These are phyloP conservation scores for Halocynthia roretzi DNA, from an alignment of 23 tunicate species.

Conservation along the genomic window DNA sequence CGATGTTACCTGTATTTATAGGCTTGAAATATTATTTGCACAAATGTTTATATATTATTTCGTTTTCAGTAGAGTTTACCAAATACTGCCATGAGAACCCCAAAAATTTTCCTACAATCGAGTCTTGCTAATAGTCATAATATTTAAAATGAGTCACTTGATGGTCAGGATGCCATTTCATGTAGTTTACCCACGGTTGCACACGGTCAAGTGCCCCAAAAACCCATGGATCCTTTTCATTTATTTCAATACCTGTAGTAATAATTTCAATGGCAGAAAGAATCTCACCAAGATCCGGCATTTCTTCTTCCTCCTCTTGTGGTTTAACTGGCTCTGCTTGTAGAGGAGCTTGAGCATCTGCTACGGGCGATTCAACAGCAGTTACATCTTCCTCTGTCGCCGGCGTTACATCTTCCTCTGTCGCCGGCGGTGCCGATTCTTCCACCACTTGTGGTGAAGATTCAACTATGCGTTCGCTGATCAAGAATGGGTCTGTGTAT, in stretches of 20 bases:
- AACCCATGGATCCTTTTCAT: neutral
- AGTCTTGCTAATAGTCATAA: too few species aligned
- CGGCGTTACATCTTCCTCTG: neutral
- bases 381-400: neutral
- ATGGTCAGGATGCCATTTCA: too few species aligned
- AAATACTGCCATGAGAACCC: too few species aligned
- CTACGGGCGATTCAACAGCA: constrained; percentile 8
- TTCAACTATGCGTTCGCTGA: constrained; percentile 51
- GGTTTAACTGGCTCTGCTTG: constrained; percentile 2
- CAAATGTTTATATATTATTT: too few species aligned
- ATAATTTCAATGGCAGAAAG: neutral
- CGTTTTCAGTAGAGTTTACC: too few species aligned
- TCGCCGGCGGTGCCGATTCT: neutral
- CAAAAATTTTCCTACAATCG: too few species aligned
- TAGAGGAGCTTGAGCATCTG: neutral
- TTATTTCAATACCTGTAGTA: neutral
- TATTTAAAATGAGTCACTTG: too few species aligned
- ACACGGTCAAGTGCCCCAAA: too few species aligned
- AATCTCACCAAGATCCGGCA: constrained; percentile 46
- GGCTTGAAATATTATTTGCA: too few species aligned
- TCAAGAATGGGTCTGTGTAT: constrained; percentile 25
- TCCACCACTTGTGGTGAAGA: neutral
- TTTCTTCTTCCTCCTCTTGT: constrained; percentile 47
- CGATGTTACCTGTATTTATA: too few species aligned
- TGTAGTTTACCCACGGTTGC: too few species aligned